Conservation (phyloP, 2,797 vertebrate species). For the Hippocampus kuda region DNA sequence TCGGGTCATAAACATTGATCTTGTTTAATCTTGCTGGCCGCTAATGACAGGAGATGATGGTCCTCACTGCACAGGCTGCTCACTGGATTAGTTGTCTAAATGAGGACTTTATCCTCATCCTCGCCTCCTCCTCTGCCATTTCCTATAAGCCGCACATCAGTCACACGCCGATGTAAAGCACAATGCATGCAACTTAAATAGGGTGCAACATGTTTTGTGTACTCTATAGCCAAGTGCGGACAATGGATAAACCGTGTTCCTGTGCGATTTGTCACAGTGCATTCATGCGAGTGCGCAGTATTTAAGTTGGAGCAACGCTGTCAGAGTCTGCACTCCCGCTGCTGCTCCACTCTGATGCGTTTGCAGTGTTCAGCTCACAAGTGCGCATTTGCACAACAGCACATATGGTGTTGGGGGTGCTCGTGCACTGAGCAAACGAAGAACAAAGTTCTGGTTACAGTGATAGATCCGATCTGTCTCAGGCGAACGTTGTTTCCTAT, state of each 20-base stretch:
- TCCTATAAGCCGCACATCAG: conserved; percentile 38
- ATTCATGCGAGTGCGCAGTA: conserved; percentile 12
- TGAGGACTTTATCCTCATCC: conserved; percentile 61
- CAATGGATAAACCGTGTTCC: conserved; percentile 11
- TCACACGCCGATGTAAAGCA: conserved; percentile 45
- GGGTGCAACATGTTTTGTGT: conserved; percentile 16
- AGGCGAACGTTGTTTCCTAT: conserved; percentile 55
- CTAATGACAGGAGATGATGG: conserved; percentile 63
- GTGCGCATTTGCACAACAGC: conserved; percentile 34
- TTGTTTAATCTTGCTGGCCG: conserved; percentile 63
- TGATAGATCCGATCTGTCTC: conserved; percentile 62
- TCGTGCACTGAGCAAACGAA: conserved; percentile 43
- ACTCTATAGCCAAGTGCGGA: conserved; percentile 9
- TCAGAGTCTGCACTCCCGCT: conserved; percentile 12
- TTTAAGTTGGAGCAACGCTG: conserved; percentile 18
- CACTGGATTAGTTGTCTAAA: conserved; percentile 64
- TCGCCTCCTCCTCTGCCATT: conserved; percentile 44
- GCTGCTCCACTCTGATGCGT: conserved; percentile 29
- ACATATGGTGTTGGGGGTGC: conserved; percentile 36
- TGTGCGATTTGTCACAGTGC: conserved; percentile 18
- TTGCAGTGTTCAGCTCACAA: conserved; percentile 28
- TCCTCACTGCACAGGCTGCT: conserved; percentile 54
- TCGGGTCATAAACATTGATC: conserved; percentile 59
- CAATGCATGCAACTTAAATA: conserved; percentile 32
- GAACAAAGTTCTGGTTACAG: conserved; percentile 38